Percentiles rank a stretch among this genome's conserved stretches.
Conservation (phyloP, 2,113 vertebrate species). For the Calyptommatus sinebrachiatus region DNA sequence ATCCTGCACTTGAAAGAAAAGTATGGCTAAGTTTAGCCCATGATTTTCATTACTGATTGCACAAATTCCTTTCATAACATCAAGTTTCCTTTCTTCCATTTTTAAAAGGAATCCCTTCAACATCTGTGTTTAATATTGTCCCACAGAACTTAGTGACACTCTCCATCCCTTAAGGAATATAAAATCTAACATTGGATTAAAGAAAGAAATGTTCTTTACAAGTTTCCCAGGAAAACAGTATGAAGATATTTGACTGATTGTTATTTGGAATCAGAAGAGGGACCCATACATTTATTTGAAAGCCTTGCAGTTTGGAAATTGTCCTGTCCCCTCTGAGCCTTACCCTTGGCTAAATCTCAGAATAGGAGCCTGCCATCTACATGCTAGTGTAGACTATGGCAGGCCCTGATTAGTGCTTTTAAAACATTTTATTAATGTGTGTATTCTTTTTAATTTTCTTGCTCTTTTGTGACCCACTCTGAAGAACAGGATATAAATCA, state of each 20-base stretch:
- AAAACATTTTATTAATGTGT: too few species aligned
- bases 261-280: not conserved
- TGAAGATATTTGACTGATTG: not conserved
- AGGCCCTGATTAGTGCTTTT: too few species aligned
- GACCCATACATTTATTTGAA: too few species aligned
- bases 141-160: not conserved
- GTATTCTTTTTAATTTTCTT: too few species aligned
- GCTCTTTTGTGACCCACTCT: too few species aligned
- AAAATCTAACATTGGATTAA: not conserved
- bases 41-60: slow-evolving; percentile 47
- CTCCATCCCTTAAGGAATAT: not conserved
- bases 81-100: slow-evolving; percentile 22
- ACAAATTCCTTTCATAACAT: slow-evolving; percentile 60
- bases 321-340: too few species aligned
- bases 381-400: too few species aligned
- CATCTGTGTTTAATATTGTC: slow-evolving; percentile 42
- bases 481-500: too few species aligned
- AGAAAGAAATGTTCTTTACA: not conserved
- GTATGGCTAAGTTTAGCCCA: slow-evolving; percentile 53
- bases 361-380: too few species aligned
- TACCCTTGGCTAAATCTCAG: too few species aligned
- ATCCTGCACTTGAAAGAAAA: slow-evolving; percentile 29
- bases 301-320: too few species aligned
- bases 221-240: not conserved
- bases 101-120: not conserved